A percentile compares a stretch with the other conserved stretches of the same genome.
phyloP scores from a whole-genome alignment of 2,113 vertebrate species.

The Oenanthe melanoleuca region DNA sequence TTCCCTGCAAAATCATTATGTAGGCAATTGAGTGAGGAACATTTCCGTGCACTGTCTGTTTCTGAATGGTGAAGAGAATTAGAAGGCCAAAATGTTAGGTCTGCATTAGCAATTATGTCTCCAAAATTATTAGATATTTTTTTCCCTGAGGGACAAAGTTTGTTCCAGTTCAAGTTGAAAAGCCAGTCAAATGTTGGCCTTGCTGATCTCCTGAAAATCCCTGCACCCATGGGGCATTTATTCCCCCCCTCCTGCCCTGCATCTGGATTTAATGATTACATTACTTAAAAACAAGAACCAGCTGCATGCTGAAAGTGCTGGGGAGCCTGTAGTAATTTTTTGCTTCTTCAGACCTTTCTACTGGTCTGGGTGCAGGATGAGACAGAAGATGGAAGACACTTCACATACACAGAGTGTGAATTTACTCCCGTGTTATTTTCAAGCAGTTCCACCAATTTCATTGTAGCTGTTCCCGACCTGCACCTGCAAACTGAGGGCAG shows the following conservation, averaged over 20 bases:
- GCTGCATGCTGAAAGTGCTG: neutral
- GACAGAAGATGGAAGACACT: neutral
- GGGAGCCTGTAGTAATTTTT: neutral
- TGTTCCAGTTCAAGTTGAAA: neutral
- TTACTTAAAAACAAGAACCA: slow-evolving; percentile 24
- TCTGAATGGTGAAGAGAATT: slow-evolving; percentile 15
- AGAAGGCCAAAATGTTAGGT: slow-evolving; percentile 10
- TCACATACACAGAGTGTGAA: neutral
- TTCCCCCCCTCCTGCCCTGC: fast-evolving
- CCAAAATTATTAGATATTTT: neutral
- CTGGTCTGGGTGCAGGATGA: neutral
- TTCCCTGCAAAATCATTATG: neutral
- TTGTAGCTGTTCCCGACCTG: neutral
- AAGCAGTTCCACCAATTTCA: neutral
- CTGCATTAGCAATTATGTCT: slow-evolving; percentile 34
- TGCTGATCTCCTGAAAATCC: slow-evolving; percentile 28
- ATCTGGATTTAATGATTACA: slow-evolving; percentile 37
- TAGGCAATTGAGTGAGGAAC: neutral
- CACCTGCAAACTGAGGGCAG: neutral
- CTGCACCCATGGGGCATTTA: neutral
- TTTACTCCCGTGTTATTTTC: neutral
- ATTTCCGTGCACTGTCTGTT: neutral
- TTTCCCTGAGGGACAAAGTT: neutral
- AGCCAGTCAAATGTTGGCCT: neutral
- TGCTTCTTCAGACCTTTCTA: neutral